phyloP scores from a whole-genome alignment of 2,113 vertebrate species.

The Catharus fuscescens region DNA sequence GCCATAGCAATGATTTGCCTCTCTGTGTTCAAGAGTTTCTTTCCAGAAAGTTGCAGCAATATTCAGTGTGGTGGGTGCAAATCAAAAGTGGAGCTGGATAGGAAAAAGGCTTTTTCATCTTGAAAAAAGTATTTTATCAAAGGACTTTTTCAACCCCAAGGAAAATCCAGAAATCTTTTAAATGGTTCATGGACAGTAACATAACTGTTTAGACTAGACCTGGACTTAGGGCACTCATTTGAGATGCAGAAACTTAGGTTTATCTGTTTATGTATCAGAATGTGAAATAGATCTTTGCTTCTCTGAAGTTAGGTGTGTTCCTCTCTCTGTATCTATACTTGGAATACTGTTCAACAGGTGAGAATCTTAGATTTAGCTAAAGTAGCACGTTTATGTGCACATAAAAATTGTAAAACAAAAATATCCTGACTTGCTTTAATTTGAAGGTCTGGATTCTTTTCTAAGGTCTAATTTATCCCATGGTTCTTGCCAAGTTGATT shows the following conservation, averaged over 20 bases:
- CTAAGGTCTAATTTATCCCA: not conserved
- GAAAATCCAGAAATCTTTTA: not conserved
- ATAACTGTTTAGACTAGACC: not conserved
- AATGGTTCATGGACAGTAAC: not conserved
- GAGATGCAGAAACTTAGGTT: not conserved
- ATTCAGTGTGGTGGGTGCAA: not conserved
- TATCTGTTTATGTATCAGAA: not conserved
- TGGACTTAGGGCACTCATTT: accelerated
- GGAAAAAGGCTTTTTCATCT: not conserved
- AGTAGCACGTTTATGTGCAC: not conserved
- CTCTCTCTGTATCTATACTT: not conserved
- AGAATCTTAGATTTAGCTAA: not conserved
- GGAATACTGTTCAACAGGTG: not conserved
- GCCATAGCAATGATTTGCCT: not conserved
- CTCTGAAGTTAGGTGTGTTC: not conserved
- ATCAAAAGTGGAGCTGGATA: not conserved
- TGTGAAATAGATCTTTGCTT: not conserved
- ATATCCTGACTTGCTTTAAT: not conserved
- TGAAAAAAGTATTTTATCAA: not conserved
- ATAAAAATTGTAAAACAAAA: not conserved
- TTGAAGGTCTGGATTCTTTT: not conserved
- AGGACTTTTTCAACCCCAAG: not conserved
- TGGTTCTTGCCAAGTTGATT: not conserved
- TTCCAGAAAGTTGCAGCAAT: not conserved
- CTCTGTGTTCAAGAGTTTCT: not conserved